Evolutionary conservation across 2,113 vertebrate genomes (phyloP).

Genomic region (Mormyrus lacerda): DNA sequence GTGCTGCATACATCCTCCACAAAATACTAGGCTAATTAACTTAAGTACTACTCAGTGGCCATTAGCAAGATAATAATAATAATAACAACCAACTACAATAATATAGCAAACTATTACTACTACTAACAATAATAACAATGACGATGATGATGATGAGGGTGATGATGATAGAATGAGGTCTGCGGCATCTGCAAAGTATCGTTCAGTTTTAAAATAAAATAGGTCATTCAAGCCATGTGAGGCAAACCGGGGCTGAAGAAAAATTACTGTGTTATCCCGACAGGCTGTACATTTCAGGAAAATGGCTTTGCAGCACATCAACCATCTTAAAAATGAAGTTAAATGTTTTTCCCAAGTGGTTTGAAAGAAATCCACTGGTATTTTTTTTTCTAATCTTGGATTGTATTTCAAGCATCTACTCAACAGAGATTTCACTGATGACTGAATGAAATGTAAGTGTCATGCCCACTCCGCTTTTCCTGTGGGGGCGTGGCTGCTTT

Average conservation of each 20-base stretch:
- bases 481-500: no score
- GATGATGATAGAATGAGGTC: no score
- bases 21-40: neutral
- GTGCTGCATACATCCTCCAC: neutral
- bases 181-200: neutral
- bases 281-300: neutral
- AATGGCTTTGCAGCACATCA: neutral
- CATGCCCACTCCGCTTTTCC: no score
- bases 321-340: neutral
- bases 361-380: neutral
- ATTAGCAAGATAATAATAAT: neutral
- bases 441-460: neutral
- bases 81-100: neutral
- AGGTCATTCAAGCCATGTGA: no score
- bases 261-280: neutral
- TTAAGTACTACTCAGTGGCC: neutral
- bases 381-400: neutral
- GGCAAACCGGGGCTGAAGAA: neutral
- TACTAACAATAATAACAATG: neutral
- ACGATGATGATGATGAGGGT: neutral
- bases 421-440: neutral
- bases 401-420: neutral
- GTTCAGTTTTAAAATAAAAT: conserved; percentile 1
- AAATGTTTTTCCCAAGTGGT: neutral
- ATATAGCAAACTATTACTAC: no score